Base-by-base conservation (phyloP, 2,113 vertebrate genomes). In the Larimichthys polyactis region DNA sequence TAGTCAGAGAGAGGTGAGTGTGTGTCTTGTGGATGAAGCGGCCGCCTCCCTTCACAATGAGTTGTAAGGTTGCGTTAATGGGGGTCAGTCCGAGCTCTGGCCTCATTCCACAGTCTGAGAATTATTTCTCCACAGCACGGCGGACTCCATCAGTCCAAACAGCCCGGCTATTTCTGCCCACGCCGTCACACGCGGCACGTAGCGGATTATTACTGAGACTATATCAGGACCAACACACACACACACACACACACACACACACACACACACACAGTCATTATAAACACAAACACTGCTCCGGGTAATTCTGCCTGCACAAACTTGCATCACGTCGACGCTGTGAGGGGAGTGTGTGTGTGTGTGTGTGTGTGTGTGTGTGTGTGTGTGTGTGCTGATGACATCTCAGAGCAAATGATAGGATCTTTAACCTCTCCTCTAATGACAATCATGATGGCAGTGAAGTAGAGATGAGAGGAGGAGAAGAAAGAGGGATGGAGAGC, bases 371-470 rank as follows among this genome's bases (percentile, higher is more conserved):
- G 9, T 0, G 0, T 19, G 1, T 2, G 10, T 29, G 43, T 1
- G 27, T 27, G 27, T 27, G 27, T 27, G 27, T 27, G 27, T 27
- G 27, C 12, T 63, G 73, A 80, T 81, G 64, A 68, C 81, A 82
- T 59, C 78, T 5, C 15, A 40, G 27, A 73, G 49, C 65, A 10
- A 10, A 24, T 72, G 82, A 83, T 52, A 20, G 75, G 82, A 72
- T 82, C 81, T 81, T 89, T 87, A 87, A 92, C 91, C 89, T 85
- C 75, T 29, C 11, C 75, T 22, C 9, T 84, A 74, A 92, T 71
- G 87, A 71, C 79, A 69, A 74, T 75, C 74, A 75, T 44, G 71
- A 79, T 22, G 71, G 62, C 75, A 44, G 55, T 2, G 32, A 66
- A 62, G 84, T 29, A 17, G 71, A 57, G 4, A 83, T 1, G 71